phyloP scores from a whole-genome alignment of 2,797 vertebrate genomes.

The Girardinus metallicus region DNA sequence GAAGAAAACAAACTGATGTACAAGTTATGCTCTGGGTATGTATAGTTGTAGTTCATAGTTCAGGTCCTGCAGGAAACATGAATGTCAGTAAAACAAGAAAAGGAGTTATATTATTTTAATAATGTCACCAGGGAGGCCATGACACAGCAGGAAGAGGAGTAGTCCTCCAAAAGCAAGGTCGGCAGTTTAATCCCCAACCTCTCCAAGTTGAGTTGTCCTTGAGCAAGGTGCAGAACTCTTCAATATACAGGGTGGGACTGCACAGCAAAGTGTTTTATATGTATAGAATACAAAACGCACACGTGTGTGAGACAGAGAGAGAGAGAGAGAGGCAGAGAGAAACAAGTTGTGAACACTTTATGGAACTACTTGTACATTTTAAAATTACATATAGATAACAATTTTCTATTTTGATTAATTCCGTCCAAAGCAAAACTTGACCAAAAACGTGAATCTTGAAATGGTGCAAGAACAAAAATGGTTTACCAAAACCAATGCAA shows the following conservation, averaged over 20 bases:
- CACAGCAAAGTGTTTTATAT: background rate
- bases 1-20: background rate
- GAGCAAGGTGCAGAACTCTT: background rate
- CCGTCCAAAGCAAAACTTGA: background rate
- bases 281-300: background rate
- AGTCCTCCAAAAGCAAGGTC: conserved; percentile 3
- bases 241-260: background rate
- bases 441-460: background rate
- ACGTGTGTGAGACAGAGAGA: too few species aligned
- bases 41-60: background rate
- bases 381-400: background rate
- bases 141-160: conserved; percentile 2
- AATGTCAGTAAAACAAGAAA: conserved; percentile 10
- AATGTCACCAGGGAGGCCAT: background rate
- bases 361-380: background rate
- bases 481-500: background rate
- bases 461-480: background rate
- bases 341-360: background rate
- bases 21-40: background rate
- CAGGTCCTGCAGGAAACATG: background rate
- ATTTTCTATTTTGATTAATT: background rate
- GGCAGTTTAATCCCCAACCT: conserved; percentile 3
- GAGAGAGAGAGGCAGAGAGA: background rate
- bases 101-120: conserved; percentile 3
- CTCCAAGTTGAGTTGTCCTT: conserved; percentile 2